phyloP scores from a whole-genome alignment of 53 echinoderm and acorn worm species.

The Apostichopus leukothele region DNA sequence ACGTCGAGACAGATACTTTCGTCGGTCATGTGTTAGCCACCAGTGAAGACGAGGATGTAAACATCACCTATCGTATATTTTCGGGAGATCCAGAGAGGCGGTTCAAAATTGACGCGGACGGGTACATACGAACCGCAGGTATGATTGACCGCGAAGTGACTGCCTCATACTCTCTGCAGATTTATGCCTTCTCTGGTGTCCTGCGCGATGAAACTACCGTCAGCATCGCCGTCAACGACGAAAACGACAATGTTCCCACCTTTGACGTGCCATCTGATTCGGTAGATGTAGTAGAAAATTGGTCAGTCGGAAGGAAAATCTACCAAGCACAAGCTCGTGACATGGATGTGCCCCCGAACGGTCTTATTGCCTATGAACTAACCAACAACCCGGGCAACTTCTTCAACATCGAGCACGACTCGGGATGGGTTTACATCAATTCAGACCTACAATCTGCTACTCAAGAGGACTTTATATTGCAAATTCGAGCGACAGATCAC shows the following conservation, averaged over 20 bases:
- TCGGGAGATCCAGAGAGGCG: slow-evolving; percentile 79
- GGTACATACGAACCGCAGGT: slow-evolving; percentile 55
- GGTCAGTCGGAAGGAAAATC: slow-evolving; percentile 75
- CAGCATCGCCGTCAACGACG: slow-evolving; percentile 66
- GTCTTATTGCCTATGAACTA: slow-evolving; percentile 75
- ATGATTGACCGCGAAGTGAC: slow-evolving; percentile 70
- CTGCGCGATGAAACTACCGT: slow-evolving; percentile 70
- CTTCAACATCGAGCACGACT: slow-evolving; percentile 77
- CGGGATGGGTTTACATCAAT: slow-evolving; percentile 75
- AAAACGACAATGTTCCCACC: slow-evolving; percentile 84
- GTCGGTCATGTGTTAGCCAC: slow-evolving; percentile 77
- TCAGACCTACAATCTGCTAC: slow-evolving; percentile 62
- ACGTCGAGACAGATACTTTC: slow-evolving; percentile 47
- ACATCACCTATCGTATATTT: slow-evolving; percentile 73
- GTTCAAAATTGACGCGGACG: slow-evolving; percentile 69
- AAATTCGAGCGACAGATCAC: slow-evolving; percentile 77
- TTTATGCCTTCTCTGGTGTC: slow-evolving; percentile 69
- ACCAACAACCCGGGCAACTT: slow-evolving; percentile 57
- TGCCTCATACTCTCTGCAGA: slow-evolving; percentile 57
- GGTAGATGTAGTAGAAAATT: slow-evolving; percentile 86
- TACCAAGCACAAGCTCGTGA: slow-evolving; percentile 74
- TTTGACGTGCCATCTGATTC: slow-evolving; percentile 56
- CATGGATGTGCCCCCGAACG: slow-evolving; percentile 81
- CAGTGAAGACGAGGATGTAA: slow-evolving; percentile 67
- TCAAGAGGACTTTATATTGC: slow-evolving; percentile 59